Conservation (phyloP, 2,888 invertebrate genomes). For the Cheilosia variabilis region DNA sequence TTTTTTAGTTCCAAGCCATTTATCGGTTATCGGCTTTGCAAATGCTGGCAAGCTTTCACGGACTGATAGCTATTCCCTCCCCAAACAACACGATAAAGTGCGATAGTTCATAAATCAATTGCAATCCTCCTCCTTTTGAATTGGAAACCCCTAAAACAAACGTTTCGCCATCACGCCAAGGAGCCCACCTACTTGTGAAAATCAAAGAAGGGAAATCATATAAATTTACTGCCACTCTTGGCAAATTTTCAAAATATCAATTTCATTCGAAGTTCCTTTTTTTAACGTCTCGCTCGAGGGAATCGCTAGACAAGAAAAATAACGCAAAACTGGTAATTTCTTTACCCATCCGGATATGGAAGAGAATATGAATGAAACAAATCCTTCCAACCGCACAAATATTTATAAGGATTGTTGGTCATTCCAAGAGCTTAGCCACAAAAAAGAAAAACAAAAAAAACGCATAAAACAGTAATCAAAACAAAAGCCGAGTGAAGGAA, state of each 20-base stretch:
- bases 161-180: neutral
- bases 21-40: neutral
- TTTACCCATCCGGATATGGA: constrained; percentile 25
- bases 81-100: constrained; percentile 24
- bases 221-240: constrained; percentile 68
- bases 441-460: neutral
- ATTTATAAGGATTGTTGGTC: constrained; percentile 46
- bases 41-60: constrained; percentile 41
- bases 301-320: constrained; percentile 15
- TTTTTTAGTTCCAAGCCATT: neutral
- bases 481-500: constrained; percentile 14
- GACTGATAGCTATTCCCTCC: constrained; percentile 3
- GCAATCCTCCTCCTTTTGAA: constrained; percentile 6
- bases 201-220: constrained; percentile 31
- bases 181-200: constrained; percentile 7
- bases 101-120: constrained; percentile 55
- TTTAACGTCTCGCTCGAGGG: constrained; percentile 15
- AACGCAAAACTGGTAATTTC: constrained; percentile 2
- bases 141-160: constrained; percentile 24
- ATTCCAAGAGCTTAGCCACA: constrained; percentile 18
- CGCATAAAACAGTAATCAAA: constrained; percentile 43
- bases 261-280: constrained; percentile 49
- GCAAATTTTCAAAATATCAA: constrained; percentile 74
- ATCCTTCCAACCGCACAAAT: constrained; percentile 19
- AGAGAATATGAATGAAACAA: neutral